Percentiles rank a stretch among this genome's conserved stretches.
Evolutionary conservation across 1,140 invertebrate species (phyloP).

Genomic region (Trichogramma pretiosum): DNA sequence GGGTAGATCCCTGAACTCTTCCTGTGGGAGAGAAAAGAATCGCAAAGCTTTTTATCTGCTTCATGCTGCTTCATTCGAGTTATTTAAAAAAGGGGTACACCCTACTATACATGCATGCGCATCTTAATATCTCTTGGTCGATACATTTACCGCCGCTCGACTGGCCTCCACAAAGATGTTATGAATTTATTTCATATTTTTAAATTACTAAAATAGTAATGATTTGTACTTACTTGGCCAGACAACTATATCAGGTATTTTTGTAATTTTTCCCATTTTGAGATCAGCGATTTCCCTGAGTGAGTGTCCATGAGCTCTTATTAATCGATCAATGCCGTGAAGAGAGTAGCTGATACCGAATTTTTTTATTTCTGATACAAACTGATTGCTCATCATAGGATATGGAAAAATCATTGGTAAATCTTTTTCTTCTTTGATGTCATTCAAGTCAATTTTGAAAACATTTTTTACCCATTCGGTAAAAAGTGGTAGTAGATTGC

Average conservation of each 20-base stretch:
- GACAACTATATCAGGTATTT: conserved; percentile 88
- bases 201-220: background rate
- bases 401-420: conserved; percentile 48
- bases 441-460: conserved; percentile 57
- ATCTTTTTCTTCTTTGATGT: conserved; percentile 39
- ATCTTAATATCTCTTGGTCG: no score
- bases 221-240: conserved; percentile 66
- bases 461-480: conserved; percentile 69
- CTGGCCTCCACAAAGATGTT: no score
- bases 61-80: no score
- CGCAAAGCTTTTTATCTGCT: no score
- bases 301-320: conserved; percentile 92
- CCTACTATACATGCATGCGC: no score
- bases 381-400: conserved; percentile 47
- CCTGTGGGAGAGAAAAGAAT: no score
- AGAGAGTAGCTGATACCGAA: conserved; percentile 63
- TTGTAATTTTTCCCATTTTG: conserved; percentile 59
- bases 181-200: no score
- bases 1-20: no score
- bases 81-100: no score
- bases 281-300: conserved; percentile 80
- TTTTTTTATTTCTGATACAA: conserved; percentile 53
- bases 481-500: conserved; percentile 67
- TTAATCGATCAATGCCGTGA: conserved; percentile 74
- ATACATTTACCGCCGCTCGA: no score